A percentile compares a stretch with the other conserved stretches of the same genome.
Evolutionary conservation across 30 jellyfish, hydroid and myxozoan species (phyloP).

Genomic region (Nemopilema nomurai): DNA sequence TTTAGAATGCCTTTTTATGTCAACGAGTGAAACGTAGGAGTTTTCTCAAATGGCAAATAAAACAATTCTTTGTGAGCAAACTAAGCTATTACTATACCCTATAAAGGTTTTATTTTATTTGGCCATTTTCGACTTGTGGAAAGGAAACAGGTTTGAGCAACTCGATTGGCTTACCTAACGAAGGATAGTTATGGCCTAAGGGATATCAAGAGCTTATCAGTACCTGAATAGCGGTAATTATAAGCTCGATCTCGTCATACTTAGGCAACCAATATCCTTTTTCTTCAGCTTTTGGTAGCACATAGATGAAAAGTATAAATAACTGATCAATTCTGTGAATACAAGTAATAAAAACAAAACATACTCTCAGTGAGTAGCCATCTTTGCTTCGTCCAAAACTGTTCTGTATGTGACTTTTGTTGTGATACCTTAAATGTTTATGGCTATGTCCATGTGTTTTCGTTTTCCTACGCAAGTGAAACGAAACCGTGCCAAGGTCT

Average conservation of each 20-base stretch:
- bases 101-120: too few relatives aligned
- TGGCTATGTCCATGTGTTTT: conserved; percentile 70
- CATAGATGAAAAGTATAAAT: not conserved
- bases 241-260: not conserved
- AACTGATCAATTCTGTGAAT: not conserved
- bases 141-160: too few relatives aligned
- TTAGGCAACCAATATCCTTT: not conserved
- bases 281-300: not conserved
- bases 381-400: conserved; percentile 50
- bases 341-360: not conserved
- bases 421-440: conserved; percentile 19
- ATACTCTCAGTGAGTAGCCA: conserved; percentile 69
- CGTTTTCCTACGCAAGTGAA: conserved; percentile 79
- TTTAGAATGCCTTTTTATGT: too few relatives aligned
- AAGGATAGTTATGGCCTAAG: too few relatives aligned
- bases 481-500: conserved; percentile 78
- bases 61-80: too few relatives aligned
- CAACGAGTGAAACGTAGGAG: too few relatives aligned
- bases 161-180: too few relatives aligned
- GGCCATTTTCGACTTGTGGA: too few relatives aligned
- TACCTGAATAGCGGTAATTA: not conserved
- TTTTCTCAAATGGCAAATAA: too few relatives aligned
- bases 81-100: too few relatives aligned
- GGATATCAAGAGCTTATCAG: not conserved
- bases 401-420: conserved; percentile 20